Evolutionary conservation across 1,140 invertebrate genomes (phyloP).

Genomic region (Brachystomella parvula): DNA sequence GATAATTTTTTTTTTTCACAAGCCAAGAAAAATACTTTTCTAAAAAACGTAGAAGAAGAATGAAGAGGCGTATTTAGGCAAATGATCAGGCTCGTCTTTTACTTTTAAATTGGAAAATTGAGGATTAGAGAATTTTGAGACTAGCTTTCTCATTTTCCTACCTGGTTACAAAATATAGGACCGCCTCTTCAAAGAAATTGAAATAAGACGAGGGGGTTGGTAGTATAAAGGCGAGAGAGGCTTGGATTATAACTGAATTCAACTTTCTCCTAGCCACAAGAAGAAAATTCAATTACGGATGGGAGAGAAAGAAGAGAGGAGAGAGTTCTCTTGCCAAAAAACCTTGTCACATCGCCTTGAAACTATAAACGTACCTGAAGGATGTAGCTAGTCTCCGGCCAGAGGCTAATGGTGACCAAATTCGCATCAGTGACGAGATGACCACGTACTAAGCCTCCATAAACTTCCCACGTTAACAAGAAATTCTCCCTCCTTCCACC

Average conservation of each 20-base stretch:
- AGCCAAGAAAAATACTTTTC: too few relatives aligned
- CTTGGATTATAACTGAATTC: slow-evolving; percentile 8
- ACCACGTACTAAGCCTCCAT: slow-evolving; percentile 26
- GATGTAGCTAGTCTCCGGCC: slow-evolving; percentile 30
- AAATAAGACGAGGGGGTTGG: not conserved
- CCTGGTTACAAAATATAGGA: too few relatives aligned
- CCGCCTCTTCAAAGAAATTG: too few relatives aligned
- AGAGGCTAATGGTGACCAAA: slow-evolving; percentile 27
- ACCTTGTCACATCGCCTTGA: not conserved
- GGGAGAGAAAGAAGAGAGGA: not conserved
- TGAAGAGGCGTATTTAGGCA: too few relatives aligned
- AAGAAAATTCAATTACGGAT: slow-evolving; percentile 6
- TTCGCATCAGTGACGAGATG: slow-evolving; percentile 32
- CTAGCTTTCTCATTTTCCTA: too few relatives aligned
- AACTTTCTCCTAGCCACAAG: not conserved
- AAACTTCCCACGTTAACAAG: slow-evolving; percentile 34
- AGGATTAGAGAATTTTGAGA: too few relatives aligned
- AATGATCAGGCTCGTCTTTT: too few relatives aligned
- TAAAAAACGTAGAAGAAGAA: too few relatives aligned
- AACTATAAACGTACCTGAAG: slow-evolving; percentile 25
- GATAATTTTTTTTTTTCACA: too few relatives aligned
- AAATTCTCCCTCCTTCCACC: slow-evolving; percentile 11
- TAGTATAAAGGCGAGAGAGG: not conserved
- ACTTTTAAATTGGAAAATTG: too few relatives aligned
- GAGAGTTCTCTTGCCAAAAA: not conserved